Base-by-base conservation (phyloP, 1,140 invertebrate genomes). In the Sweltsa coloradensis region DNA sequence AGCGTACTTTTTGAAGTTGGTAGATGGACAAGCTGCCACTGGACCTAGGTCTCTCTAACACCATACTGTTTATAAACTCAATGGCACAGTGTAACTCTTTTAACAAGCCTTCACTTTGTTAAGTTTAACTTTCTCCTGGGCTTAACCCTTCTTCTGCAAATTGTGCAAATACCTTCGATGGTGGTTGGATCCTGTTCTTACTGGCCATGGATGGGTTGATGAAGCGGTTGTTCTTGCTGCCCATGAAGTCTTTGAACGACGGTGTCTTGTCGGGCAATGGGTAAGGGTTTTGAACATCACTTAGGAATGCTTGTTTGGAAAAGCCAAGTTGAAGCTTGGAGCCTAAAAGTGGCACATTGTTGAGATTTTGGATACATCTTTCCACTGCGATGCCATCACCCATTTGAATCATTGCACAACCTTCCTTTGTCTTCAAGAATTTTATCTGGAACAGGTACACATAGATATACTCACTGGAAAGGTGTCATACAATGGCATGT, bases 391-490 rank as follows among this genome's bases (percentile, higher is more conserved):
- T 76, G n/a, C 79, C 78, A 65, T 97, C 92, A 11, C 93, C 93
- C 91, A 99, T 94, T 65, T 99, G 93, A 49, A 98, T 88, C 94
- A 99, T 99, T n/a, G 94, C 94, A 47, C 93, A 95, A 43, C 95
- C 95, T 61, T 97, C 92, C 71, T 98, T 98, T 45, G 89, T 96
- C 71, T 96, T 97, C 64, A 99, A 72, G 69, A 98, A 98, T 71
- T 98, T 98, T 54, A 97, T 85, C 91, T 97, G 67, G 4, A 67
- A 74, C 60, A 51, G 55, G 50, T 16, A 5, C 2, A 26, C 13
- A 4, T 3, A 41, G n/a, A n/a, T n/a, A n/a, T n/a, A n/a, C n/a
- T n/a, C n/a, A n/a, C n/a, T n/a, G n/a, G n/a, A n/a, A n/a, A n/a
- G n/a, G n/a, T n/a, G n/a, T n/a, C n/a, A n/a, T n/a, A n/a, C n/a